These are phyloP conservation scores for Heliconius hewitsoni DNA, from an alignment of 1,140 invertebrate species.

Conservation along the genomic window DNA sequence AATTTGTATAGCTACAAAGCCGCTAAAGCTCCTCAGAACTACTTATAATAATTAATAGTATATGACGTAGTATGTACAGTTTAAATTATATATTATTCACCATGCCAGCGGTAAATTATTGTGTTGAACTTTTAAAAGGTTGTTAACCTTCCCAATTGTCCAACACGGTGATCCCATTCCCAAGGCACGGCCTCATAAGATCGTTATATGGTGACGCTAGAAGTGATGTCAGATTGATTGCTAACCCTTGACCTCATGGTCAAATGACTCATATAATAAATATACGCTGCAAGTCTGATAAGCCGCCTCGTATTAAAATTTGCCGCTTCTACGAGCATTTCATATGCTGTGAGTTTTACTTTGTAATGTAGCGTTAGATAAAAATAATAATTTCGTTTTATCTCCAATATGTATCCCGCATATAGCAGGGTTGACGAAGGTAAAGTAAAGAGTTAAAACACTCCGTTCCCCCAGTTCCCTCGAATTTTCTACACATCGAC, in stretches of 20 bases:
- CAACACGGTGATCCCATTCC: constrained; percentile 32
- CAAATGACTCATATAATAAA: constrained; percentile 42
- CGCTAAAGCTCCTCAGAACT: not conserved
- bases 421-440: too few relatives aligned
- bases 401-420: too few relatives aligned
- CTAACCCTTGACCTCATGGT: constrained; percentile 43
- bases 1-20: too few relatives aligned
- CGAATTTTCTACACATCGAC: too few relatives aligned
- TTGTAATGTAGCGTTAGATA: not conserved
- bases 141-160: constrained; percentile 32
- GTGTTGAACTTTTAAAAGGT: constrained; percentile 14
- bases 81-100: constrained; percentile 14
- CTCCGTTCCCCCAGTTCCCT: too few relatives aligned
- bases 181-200: constrained; percentile 30
- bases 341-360: not conserved
- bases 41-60: not conserved
- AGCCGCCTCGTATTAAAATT: not conserved
- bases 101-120: not conserved
- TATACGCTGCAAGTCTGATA: constrained; percentile 28
- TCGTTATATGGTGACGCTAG: constrained; percentile 33
- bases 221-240: constrained; percentile 44
- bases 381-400: too few relatives aligned
- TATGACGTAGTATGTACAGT: not conserved
- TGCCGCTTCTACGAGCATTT: not conserved
- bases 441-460: too few relatives aligned